Base-by-base conservation (phyloP, 2,797 vertebrate species). In the Astyanax mexicanus region DNA sequence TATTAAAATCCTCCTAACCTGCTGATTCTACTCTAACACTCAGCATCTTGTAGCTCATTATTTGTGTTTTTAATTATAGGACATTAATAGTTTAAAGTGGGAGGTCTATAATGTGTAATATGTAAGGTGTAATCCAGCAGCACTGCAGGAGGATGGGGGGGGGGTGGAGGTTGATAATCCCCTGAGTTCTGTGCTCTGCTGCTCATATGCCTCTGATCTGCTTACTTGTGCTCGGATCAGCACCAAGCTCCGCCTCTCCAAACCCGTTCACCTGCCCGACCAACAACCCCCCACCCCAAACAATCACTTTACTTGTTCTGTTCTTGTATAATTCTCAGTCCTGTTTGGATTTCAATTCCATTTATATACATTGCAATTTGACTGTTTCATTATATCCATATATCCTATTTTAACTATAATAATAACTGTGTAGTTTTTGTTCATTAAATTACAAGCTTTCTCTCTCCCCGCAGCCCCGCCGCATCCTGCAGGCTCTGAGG, bases 401-500 rank as follows among this genome's bases (percentile, higher is more conserved):
- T n/a, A n/a, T n/a, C n/a, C n/a, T n/a, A n/a, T n/a, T n/a, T n/a
- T n/a, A n/a, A n/a, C n/a, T n/a, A n/a, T n/a, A n/a, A n/a, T n/a
- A n/a, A n/a, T n/a, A n/a, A n/a, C n/a, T n/a, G n/a, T n/a, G n/a
- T n/a, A n/a, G n/a, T n/a, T n/a, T n/a, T n/a, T n/a, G n/a, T n/a
- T n/a, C n/a, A n/a, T n/a, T n/a, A n/a, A n/a, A n/a, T n/a, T n/a
- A n/a, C n/a, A n/a, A n/a, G n/a, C 21, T 44, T 21, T 62, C 12
- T 75, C 29, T 54, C 15, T 2, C 0, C 1, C 57, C 80, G 9
- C 89, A 98, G 97, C 96, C 97, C 21, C 95, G 98, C 78, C 96
- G 96, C 72, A 96, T 99, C 88, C 94, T 99, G 55, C 97, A 97
- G 72, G 96, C 97, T 72, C 92, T 99, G 83, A 94, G 93, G 71